Percentiles rank a stretch among this genome's conserved stretches.
Conservation (phyloP, 2,797 vertebrate species). For the Loriculus beryllinus region DNA sequence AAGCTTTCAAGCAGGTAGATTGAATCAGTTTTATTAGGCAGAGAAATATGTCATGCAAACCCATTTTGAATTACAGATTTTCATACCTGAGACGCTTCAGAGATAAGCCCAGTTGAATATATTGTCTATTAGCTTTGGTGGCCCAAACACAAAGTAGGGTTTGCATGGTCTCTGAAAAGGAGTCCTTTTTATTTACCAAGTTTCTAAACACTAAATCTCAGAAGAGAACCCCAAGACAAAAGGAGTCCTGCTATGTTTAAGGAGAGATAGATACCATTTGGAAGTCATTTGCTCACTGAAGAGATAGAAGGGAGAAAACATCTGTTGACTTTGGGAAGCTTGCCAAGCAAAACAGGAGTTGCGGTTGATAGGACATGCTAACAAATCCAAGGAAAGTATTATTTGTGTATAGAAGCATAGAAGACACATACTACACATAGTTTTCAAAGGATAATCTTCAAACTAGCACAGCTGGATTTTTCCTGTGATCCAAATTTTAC, state of each 20-base stretch:
- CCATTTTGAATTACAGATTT: not conserved
- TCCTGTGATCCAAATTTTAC: not conserved
- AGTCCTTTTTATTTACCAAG: not conserved
- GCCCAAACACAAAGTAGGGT: not conserved
- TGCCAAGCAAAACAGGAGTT: conserved; percentile 50
- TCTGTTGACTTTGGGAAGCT: conserved; percentile 27
- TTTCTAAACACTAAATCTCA: not conserved
- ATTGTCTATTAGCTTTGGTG: not conserved
- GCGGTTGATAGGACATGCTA: not conserved
- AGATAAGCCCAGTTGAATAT: not conserved
- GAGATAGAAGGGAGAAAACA: conserved; percentile 16
- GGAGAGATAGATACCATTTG: not conserved
- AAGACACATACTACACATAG: not conserved
- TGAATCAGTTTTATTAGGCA: not conserved
- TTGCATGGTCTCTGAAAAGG: not conserved
- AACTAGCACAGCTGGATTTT: conserved; percentile 4
- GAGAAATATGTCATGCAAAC: not conserved
- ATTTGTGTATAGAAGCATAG: conserved; percentile 1
- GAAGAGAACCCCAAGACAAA: not conserved
- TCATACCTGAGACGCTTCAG: not conserved
- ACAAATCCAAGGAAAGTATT: conserved; percentile 33
- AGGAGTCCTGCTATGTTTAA: not conserved
- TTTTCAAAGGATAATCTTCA: conserved; percentile 14
- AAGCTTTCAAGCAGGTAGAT: not conserved
- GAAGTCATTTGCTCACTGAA: not conserved